Base-by-base conservation (phyloP, 2,797 vertebrate genomes). In the Crenuchus spilurus region DNA sequence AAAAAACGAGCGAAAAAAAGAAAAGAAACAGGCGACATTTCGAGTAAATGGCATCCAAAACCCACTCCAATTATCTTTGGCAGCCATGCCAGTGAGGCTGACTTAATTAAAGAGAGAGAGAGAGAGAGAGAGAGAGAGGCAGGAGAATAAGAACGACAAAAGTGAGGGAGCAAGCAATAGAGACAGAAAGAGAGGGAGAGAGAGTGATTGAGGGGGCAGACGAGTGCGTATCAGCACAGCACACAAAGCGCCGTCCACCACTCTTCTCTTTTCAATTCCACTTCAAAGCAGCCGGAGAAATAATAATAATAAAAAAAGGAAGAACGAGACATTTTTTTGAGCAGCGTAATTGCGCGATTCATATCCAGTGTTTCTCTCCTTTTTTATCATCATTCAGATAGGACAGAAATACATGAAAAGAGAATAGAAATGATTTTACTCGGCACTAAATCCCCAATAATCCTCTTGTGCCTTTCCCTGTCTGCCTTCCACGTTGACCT, bases 401-500 rank as follows among this genome's bases (percentile, higher is more conserved):
- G 73, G 62, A 80, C 67, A 83, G 78, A 87, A 82, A 91, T 60
- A 81, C 80, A 77, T 81, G 75, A 92, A 89, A 78, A 85, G 84
- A 86, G 83, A 90, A 87, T 84, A 84, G 85, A 87, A 90, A 81
- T 65, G 82, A 77, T 84, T 87, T 90, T 84, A 81, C 79, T 85
- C 82, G 75, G 69, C 39, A 79, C 78, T 79, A 82, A 87, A 84
- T 60, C 77, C 79, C 82, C 77, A 72, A 86, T 91, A 92, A 91
- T 92, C 89, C 85, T 87, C 83, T 84, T 65, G 80, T 87, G 84
- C 87, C 78, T 88, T 88, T 93, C 94, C 92, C 90, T 93, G 93
- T 92, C 94, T 94, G 92, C 90, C 91, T 94, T 92, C 92, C 88
- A 93, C 89, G 88, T 90, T 96, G 95, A 99, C 95, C 96, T 98